These are phyloP conservation scores for Cybosia mesomella DNA, from an alignment of 2,888 invertebrate genomes.

Conservation along the genomic window DNA sequence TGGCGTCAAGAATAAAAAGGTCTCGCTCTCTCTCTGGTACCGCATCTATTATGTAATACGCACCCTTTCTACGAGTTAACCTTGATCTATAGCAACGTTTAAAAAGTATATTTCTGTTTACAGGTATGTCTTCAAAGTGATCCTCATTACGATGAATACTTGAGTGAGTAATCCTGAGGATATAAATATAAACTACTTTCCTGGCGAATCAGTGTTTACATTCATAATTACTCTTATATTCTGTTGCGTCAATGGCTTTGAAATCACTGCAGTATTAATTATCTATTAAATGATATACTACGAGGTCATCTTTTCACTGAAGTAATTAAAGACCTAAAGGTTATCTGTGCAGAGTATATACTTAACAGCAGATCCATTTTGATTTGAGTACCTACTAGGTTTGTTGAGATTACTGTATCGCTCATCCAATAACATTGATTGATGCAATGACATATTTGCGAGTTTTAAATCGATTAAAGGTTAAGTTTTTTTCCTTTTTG, in stretches of 20 bases:
- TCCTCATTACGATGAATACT: constrained; percentile 30
- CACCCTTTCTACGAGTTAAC: not conserved
- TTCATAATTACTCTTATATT: not conserved
- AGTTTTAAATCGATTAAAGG: too few relatives aligned
- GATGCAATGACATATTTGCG: not conserved
- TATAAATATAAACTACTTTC: not conserved
- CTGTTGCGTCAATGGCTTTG: not conserved
- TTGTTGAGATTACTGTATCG: not conserved
- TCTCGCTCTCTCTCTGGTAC: not conserved
- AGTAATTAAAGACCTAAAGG: not conserved
- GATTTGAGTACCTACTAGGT: not conserved
- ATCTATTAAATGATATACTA: constrained; percentile 1
- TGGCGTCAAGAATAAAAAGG: not conserved
- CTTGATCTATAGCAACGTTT: constrained; percentile 1
- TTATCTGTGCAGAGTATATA: not conserved
- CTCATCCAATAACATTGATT: not conserved
- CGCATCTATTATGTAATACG: not conserved
- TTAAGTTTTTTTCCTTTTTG: too few relatives aligned
- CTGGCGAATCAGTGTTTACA: not conserved
- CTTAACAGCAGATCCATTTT: not conserved
- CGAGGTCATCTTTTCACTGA: not conserved
- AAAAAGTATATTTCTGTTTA: constrained; percentile 30
- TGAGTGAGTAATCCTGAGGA: constrained; percentile 31
- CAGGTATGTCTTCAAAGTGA: constrained; percentile 46
- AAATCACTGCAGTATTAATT: constrained; percentile 12